Base-by-base conservation (phyloP, 2,888 invertebrate genomes). In the Neelides folsomi region DNA sequence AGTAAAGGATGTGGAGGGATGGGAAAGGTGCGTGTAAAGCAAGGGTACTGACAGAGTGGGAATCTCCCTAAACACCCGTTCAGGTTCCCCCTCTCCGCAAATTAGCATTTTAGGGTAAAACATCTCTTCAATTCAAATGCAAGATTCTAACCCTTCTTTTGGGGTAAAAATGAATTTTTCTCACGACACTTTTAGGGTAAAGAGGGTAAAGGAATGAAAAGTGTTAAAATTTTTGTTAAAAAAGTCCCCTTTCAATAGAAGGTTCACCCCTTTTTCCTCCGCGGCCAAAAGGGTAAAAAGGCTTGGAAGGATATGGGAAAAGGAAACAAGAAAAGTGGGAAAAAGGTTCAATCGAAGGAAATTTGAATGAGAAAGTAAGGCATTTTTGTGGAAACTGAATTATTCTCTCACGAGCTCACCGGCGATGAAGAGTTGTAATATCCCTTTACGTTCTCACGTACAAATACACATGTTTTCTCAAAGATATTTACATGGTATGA, bases 271-370 rank as follows among this genome's bases (percentile, higher is more conserved):
- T 7, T 27, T 27, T 27, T 27, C 3, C 27, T 7, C 7, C 27
- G 7, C 4, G 4, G 27, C 4, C 27, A 7, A 27, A 27, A 27
- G 7, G 27, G 27, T 3, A 5, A 27, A 27, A 27, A 27, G 27
- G 27, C 27, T 27, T 27, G 27, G 27, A 27, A 51, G 50, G 36
- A 50, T 54, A 54, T 51, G 54, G 51, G 51, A 54, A 50, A 48
- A 51, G 50, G 51, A 51, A 54, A 51, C 51, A 54, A 54, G 51
- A 54, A 54, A 42, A 54, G 51, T n/a, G 43, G 40, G 43, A 50
- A 53, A 51, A 53, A 50, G 12, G 37, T 47, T 51, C 38, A 46
- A 49, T 51, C 45, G 40, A 34, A 48, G 49, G 37, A 53, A 49
- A 53, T 49, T 42, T 20, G 36, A 45, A 50, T 47, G 46, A 51